Evolutionary conservation across 2,113 vertebrate species (phyloP).

Genomic region (Boulengeromyrus knoepffleri): DNA sequence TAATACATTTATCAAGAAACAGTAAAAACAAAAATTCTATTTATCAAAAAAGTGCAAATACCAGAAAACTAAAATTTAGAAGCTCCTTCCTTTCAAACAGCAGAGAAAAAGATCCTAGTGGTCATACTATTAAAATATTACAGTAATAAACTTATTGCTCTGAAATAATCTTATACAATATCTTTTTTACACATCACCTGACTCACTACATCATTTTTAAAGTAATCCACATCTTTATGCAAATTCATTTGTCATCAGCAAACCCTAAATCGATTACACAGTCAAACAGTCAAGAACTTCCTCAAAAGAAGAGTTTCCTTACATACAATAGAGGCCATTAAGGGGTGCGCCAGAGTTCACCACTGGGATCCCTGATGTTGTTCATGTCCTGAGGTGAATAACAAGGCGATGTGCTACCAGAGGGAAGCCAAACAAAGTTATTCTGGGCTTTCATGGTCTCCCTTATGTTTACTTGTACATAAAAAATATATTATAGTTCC

Average conservation of each 20-base stretch:
- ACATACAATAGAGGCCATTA: not conserved
- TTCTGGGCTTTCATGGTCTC: not conserved
- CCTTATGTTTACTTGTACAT: not conserved
- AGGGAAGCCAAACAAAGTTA: not conserved
- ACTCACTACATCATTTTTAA: not conserved
- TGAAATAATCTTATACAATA: not conserved
- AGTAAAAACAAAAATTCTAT: not conserved
- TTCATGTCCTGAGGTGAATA: not conserved
- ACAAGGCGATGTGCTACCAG: not conserved
- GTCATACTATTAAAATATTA: not conserved
- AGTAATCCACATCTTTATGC: slow-evolving; percentile 20
- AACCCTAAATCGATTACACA: not conserved
- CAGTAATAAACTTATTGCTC: not conserved
- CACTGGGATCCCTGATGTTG: not conserved
- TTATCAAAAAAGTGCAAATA: slow-evolving; percentile 2
- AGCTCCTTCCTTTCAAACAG: not conserved
- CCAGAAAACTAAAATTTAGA: not conserved
- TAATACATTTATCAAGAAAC: not conserved
- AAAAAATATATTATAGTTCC: not conserved
- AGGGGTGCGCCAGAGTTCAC: not conserved
- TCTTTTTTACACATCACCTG: not conserved
- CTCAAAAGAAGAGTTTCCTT: not conserved
- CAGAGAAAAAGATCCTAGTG: not conserved
- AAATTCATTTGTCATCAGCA: not conserved
- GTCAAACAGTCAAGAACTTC: not conserved